Conservation (phyloP, 2,113 vertebrate genomes). For the Saiga tatarica region DNA sequence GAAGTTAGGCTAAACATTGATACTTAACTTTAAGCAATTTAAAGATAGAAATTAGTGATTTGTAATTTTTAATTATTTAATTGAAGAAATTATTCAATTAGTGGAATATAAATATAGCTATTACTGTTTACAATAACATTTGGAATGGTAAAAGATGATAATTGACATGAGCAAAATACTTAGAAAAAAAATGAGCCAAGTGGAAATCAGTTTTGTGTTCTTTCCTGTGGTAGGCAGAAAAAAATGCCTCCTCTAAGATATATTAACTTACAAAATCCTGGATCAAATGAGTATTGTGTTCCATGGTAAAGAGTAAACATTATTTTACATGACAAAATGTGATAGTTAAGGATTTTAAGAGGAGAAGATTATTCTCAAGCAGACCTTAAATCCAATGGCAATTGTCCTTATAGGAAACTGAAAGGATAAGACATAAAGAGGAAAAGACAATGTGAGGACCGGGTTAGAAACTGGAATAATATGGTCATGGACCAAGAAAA, state of each 20-base stretch:
- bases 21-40: background rate
- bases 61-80: background rate
- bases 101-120: background rate
- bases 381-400: background rate
- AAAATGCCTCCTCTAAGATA: background rate
- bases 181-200: background rate
- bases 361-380: background rate
- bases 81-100: slow-evolving; percentile 4
- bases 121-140: background rate
- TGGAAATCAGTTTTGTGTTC: background rate
- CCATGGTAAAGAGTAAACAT: background rate
- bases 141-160: background rate
- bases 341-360: background rate
- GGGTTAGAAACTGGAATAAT: background rate
- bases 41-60: background rate
- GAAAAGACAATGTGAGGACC: background rate
- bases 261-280: background rate
- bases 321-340: background rate
- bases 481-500: background rate
- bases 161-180: background rate
- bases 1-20: background rate
- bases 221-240: background rate
- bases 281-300: background rate
- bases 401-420: background rate
- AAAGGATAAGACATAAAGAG: background rate